phyloP scores from a whole-genome alignment of 2,888 invertebrate species.

The Xiphydria camelus region DNA sequence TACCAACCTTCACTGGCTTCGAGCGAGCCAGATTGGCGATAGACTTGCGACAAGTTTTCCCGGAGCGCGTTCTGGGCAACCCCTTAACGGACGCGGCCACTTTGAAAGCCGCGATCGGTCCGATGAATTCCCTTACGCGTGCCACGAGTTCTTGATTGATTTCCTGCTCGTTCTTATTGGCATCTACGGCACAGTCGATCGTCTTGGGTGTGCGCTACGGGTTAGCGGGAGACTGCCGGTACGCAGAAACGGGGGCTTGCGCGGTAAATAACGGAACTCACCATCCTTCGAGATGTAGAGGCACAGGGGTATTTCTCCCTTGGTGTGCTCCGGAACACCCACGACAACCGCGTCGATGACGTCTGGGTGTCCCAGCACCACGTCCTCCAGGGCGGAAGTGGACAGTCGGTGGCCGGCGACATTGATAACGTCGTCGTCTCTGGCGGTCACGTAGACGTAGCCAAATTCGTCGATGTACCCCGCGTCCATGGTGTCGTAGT shows the following conservation, averaged over 20 bases:
- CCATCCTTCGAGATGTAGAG: constrained; percentile 77
- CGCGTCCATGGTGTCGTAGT: constrained; percentile 94
- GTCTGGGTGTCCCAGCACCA: constrained; percentile 82
- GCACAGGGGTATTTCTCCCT: constrained; percentile 89
- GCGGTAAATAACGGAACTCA: too few relatives aligned
- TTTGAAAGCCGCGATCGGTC: constrained; percentile 88
- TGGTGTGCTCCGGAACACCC: constrained; percentile 85
- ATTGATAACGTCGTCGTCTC: constrained; percentile 94
- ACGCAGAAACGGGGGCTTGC: too few relatives aligned
- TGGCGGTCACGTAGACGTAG: constrained; percentile 84
- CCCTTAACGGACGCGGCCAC: constrained; percentile 77
- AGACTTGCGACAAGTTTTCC: constrained; percentile 79
- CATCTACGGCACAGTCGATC: constrained; percentile 50
- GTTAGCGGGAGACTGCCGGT: too few relatives aligned
- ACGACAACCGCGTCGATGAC: constrained; percentile 87
- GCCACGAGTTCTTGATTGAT: constrained; percentile 63
- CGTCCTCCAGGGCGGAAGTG: constrained; percentile 88
- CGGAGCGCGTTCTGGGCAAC: constrained; percentile 86
- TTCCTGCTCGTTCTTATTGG: constrained; percentile 59
- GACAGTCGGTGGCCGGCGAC: constrained; percentile 92
- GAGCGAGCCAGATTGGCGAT: constrained; percentile 84
- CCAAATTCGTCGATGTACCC: constrained; percentile 84
- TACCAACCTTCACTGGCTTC: constrained; percentile 71
- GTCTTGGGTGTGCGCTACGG: too few relatives aligned
- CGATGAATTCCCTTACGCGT: constrained; percentile 70